Base-by-base conservation (phyloP, 1,140 invertebrate genomes). In the Metaphire vulgaris region DNA sequence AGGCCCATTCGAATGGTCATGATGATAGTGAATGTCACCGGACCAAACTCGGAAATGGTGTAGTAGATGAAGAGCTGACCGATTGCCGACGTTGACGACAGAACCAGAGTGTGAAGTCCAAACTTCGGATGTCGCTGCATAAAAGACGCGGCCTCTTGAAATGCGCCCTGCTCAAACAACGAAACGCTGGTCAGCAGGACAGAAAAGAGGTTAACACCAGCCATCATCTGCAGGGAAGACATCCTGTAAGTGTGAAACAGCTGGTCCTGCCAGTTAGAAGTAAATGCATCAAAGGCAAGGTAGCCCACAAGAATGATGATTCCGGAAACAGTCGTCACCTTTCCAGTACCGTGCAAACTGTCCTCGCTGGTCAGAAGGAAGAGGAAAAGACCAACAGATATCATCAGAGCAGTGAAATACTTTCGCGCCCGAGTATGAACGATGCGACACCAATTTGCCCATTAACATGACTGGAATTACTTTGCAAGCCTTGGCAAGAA, bases 391-490 rank as follows among this genome's bases (percentile, higher is more conserved):
- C 96, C 97, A 65, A 92, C 80, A 0, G 95, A 98, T 81, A 99
- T 96, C 75, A 95, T 87, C 67, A 91, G 82, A 2, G 96, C 96
- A 0, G 93, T 95, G 0, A 92, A 87, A 86, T 99, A 99, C 87
- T 99, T n/a, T 96, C 83, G 95, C 93, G 81, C 90, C 91, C 83
- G 95, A 91, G 83, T 99, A 99, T 72, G 91, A 92, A 80, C 91
- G 92, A 68, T 90, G 90, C 0, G 94, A 94, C 64, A 99, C 89
- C 75, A 98, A 85, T 88, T 94, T 96, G 31, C 97, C 96, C 95
- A 98, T 97, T 81, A 98, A 86, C 96, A 99, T 98, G 12, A 98
- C 96, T n/a, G 95, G 94, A 80, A 98, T 96, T 76, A 96, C 91
- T 69, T 87, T 87, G 33, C 81, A 84, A 1, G 85, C 83, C 77